These are phyloP conservation scores for Zaprionus inermis DNA, from an alignment of 1,140 invertebrate genomes.

Conservation along the genomic window DNA sequence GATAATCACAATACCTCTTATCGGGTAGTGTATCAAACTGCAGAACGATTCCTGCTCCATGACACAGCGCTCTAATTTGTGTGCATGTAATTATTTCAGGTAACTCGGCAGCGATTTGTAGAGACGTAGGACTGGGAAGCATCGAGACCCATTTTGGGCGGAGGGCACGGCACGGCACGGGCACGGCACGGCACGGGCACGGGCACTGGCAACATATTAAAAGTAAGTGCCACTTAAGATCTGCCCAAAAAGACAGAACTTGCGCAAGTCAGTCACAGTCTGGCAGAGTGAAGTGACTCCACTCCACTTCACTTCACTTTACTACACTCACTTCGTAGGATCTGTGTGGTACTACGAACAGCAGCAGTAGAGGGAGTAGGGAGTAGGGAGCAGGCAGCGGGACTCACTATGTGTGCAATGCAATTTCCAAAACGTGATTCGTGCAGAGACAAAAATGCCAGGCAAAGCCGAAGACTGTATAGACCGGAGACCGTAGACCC, in stretches of 20 bases:
- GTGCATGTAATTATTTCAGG: constrained; percentile 74
- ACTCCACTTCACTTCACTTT: constrained; percentile 22
- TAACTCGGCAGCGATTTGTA: constrained; percentile 60
- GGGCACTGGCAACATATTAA: constrained; percentile 68
- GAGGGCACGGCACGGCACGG: constrained; percentile 61
- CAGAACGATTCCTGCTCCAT: constrained; percentile 64
- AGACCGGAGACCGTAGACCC: background rate
- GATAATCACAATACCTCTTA: background rate
- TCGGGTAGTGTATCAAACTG: constrained; percentile 25
- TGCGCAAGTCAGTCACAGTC: constrained; percentile 60
- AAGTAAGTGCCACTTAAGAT: constrained; percentile 69
- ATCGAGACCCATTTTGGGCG: constrained; percentile 65
- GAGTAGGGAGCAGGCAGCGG: background rate
- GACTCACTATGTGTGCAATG: constrained; percentile 59
- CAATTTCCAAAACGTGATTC: constrained; percentile 80
- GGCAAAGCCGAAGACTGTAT: constrained; percentile 4
- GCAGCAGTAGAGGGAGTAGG: too few relatives aligned
- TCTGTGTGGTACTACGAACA: constrained; percentile 25
- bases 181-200: too few relatives aligned
- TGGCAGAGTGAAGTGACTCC: constrained; percentile 57
- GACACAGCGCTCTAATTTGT: constrained; percentile 67
- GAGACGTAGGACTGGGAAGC: background rate
- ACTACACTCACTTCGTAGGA: background rate
- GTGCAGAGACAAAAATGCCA: constrained; percentile 74
- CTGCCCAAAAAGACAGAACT: constrained; percentile 64